Evolutionary conservation across 1,140 invertebrate species (phyloP).

Genomic region (Drosophila nannoptera): DNA sequence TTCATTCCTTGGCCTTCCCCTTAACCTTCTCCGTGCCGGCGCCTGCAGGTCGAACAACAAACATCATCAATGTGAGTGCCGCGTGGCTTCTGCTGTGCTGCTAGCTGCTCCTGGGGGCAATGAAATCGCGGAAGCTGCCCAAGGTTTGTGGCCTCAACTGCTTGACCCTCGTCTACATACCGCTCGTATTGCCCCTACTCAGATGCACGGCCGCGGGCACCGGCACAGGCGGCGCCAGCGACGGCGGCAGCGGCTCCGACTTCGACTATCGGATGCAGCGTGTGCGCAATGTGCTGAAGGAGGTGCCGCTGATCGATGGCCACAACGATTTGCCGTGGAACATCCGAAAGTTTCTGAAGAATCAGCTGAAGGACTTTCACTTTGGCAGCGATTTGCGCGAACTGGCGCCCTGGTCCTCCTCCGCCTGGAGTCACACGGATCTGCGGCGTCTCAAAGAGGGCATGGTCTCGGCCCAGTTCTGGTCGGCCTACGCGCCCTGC

Average conservation of each 20-base stretch:
- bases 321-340: constrained; percentile 94
- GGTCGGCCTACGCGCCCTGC: constrained; percentile 92
- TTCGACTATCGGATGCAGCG: constrained; percentile 80
- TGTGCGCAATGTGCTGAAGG: constrained; percentile 80
- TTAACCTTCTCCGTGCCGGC: background rate
- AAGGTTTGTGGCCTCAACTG: constrained; percentile 78
- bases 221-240: constrained; percentile 19
- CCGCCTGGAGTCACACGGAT: constrained; percentile 89
- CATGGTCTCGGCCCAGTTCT: constrained; percentile 91
- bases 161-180: constrained; percentile 74
- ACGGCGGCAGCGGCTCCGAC: constrained; percentile 43
- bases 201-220: constrained; percentile 60
- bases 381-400: constrained; percentile 85
- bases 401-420: constrained; percentile 87
- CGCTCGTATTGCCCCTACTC: constrained; percentile 70
- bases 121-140: constrained; percentile 78
- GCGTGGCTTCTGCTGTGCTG: constrained; percentile 59
- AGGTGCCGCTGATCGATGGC: constrained; percentile 82
- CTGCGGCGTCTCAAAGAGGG: constrained; percentile 85
- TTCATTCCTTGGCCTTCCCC: background rate
- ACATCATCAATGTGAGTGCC: constrained; percentile 74
- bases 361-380: constrained; percentile 86
- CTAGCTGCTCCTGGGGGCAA: constrained; percentile 70
- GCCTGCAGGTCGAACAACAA: constrained; percentile 42
- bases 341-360: constrained; percentile 88